Conservation (phyloP, 1,140 invertebrate genomes). For the Teleogryllus occipitalis region DNA sequence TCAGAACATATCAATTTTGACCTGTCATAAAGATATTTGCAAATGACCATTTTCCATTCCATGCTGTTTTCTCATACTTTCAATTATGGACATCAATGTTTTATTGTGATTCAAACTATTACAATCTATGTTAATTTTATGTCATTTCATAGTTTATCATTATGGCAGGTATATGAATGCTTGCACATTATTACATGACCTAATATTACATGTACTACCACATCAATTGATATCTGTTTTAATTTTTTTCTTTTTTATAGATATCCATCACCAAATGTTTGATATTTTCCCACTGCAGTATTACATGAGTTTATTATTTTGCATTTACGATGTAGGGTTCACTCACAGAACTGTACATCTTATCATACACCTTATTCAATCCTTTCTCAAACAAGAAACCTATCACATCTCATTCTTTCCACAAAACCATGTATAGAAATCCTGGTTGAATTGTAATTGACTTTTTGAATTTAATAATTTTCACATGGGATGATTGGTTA, state of each 20-base stretch:
- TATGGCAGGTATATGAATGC: background rate
- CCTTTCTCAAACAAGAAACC: background rate
- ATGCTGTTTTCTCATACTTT: background rate
- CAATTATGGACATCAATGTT: too few species aligned
- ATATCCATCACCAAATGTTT: background rate
- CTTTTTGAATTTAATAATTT: background rate
- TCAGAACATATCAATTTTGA: background rate
- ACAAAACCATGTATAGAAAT: background rate
- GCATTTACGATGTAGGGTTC: constrained; percentile 9
- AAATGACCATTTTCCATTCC: background rate
- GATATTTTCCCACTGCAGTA: background rate
- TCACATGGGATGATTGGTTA: background rate
- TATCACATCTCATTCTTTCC: background rate
- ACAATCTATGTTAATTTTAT: too few species aligned
- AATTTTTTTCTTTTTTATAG: background rate
- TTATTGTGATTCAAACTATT: too few species aligned
- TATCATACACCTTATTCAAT: background rate
- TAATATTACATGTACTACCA: constrained; percentile 9
- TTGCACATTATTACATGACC: background rate
- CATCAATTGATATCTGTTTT: constrained; percentile 1
- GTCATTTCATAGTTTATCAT: background rate
- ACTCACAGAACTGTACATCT: constrained; percentile 5
- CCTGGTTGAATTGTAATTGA: background rate
- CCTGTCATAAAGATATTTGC: background rate
- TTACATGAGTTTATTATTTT: too few species aligned